These are phyloP conservation scores for Augochlorella aurata DNA, from an alignment of 2,888 invertebrate genomes.

Conservation along the genomic window DNA sequence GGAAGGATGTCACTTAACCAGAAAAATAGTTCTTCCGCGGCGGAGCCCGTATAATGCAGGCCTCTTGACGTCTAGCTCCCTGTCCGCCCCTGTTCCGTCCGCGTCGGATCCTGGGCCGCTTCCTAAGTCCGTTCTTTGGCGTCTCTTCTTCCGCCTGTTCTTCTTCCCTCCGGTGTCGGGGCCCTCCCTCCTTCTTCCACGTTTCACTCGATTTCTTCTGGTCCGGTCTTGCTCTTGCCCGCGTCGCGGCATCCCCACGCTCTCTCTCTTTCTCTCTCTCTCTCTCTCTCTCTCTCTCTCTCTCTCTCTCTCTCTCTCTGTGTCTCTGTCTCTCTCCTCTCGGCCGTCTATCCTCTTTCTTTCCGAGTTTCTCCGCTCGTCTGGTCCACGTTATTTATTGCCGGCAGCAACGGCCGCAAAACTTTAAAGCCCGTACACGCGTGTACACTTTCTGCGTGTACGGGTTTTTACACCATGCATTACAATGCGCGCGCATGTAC, in stretches of 20 bases:
- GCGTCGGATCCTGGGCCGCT: constrained; percentile 24
- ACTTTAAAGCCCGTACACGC: constrained; percentile 66
- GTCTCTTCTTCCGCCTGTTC: constrained; percentile 44
- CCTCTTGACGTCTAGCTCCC: constrained; percentile 39
- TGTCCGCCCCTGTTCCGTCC: constrained; percentile 34
- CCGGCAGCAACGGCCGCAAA: constrained; percentile 70
- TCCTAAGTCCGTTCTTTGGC: constrained; percentile 39
- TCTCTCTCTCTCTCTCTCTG: background rate
- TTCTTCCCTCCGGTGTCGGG: constrained; percentile 30
- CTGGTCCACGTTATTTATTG: constrained; percentile 74
- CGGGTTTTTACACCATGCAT: constrained; percentile 70
- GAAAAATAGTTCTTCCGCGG: no score
- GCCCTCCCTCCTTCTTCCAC: background rate
- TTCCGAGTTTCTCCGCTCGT: constrained; percentile 43
- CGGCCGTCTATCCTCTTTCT: constrained; percentile 16
- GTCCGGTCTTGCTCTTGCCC: background rate
- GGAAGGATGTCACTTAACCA: background rate
- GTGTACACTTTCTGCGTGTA: constrained; percentile 62
- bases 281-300: background rate
- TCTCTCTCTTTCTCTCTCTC: background rate
- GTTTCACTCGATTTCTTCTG: constrained; percentile 49
- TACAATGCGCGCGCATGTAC: constrained; percentile 71
- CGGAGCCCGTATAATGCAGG: constrained; percentile 30
- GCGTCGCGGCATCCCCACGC: background rate
- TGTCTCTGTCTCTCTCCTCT: no score